Percentiles rank a stretch among this genome's conserved stretches.
Evolutionary conservation across 2,797 vertebrate genomes (phyloP).

Genomic region (Acipenser ruthenus): DNA sequence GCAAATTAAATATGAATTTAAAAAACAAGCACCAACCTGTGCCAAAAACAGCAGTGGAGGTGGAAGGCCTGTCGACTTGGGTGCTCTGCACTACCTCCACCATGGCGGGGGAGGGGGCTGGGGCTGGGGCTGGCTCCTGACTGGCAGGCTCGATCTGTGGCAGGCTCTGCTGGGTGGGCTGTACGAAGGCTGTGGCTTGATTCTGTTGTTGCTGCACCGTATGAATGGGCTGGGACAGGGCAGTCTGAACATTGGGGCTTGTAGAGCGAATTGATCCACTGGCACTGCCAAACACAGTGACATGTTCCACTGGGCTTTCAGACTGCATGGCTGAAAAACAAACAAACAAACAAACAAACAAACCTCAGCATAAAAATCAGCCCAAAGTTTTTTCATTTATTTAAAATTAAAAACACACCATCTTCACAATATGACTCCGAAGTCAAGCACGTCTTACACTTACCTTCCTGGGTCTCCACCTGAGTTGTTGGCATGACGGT

Average conservation of each 20-base stretch:
- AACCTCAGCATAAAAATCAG: background rate
- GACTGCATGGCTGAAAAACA: constrained; percentile 75
- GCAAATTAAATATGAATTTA: background rate
- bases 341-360: constrained; percentile 3
- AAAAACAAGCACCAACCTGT: constrained; percentile 61
- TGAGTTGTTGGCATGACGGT: constrained; percentile 98
- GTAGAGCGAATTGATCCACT: constrained; percentile 95
- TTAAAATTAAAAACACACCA: background rate
- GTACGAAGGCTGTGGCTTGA: constrained; percentile 91
- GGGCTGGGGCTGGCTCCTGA: constrained; percentile 66
- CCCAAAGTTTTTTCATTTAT: constrained; percentile 7
- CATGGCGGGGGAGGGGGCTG: constrained; percentile 39
- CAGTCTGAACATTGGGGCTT: constrained; percentile 88
- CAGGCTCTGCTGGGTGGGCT: constrained; percentile 89
- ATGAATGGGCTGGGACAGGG: constrained; percentile 74
- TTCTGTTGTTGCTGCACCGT: constrained; percentile 67
- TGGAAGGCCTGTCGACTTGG: constrained; percentile 84
- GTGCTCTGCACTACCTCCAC: constrained; percentile 80
- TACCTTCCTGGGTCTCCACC: constrained; percentile 91
- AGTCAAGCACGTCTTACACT: constrained; percentile 11
- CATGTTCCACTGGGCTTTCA: constrained; percentile 85
- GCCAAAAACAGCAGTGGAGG: constrained; percentile 82
- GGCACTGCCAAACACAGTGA: constrained; percentile 84
- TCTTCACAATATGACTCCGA: background rate
- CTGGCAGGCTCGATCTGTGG: constrained; percentile 72